Evolutionary conservation across 2,888 invertebrate species (phyloP), one percentile per base, ranked within the genome.

Genomic region (Heliothis peltigera): DNA sequence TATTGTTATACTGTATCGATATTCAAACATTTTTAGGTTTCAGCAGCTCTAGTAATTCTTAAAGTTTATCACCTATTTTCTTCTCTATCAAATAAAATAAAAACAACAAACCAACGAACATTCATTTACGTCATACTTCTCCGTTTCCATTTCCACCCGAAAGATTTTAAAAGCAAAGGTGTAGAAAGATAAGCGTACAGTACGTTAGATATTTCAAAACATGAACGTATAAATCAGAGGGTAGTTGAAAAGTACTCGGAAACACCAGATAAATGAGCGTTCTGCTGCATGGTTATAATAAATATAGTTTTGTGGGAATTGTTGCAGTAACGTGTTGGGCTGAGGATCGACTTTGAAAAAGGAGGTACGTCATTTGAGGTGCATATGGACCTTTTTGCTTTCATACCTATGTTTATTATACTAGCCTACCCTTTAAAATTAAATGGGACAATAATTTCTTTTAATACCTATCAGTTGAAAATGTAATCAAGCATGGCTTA

Each of bases 181-280:
- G 70, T 57, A 63, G 44, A 60, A 75, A 68, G 67, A 75, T 70
- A 77, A 59, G 56, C 64, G 17, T 22, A 15, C 21, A 17, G 54
- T 63, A 28, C 58, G 64, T 56, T 66, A 64, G 56, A 64, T 74
- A 77, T 77, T 63, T 75, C 72, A 62, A 57, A 75, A 71, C 68
- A 69, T 52, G 59, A 62, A 35, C 48, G 43, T 66, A 77, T 77
- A 77, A 78, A 77, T 77, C 75, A 75, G n/a, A 21, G 10, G 47
- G 49, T 66, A 39, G 71, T 71, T 75, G 56, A 63, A 59, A 64
- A 60, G 61, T 68, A 71, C 53, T 58, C 60, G 59, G 64, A 53
- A 64, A 62, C 54, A 19, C 21, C 47, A 68, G 64, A 77, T 60
- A 68, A 75, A 75, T 77, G 60, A 74, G 52, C 46, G 47, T 42